phyloP scores from a whole-genome alignment of 2,113 vertebrate genomes.

The Cyanocitta stelleri region DNA sequence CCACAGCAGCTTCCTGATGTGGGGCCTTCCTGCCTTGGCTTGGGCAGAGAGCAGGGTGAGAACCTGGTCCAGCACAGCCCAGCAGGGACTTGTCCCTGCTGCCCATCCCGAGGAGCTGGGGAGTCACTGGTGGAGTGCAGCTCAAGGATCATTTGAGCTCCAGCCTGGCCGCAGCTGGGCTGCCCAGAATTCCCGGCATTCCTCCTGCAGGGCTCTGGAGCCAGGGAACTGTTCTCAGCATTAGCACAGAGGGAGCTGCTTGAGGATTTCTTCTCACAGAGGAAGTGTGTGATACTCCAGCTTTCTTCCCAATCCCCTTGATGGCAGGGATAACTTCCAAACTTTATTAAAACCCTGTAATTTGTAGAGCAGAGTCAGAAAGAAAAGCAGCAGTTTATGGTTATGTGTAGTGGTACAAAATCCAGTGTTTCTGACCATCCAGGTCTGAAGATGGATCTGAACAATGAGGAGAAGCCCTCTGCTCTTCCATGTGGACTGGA shows the following conservation, averaged over 20 bases:
- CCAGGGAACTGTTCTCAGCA: accelerated
- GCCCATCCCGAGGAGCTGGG: neutral
- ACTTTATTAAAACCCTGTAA: neutral
- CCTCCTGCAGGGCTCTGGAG: neutral
- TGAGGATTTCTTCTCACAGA: neutral
- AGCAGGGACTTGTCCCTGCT: neutral
- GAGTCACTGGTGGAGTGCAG: neutral
- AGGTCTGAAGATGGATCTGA: neutral
- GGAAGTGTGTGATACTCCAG: neutral
- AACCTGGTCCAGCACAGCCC: accelerated
- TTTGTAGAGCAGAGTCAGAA: neutral
- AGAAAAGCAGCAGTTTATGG: neutral
- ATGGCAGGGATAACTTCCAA: neutral
- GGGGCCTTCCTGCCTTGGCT: neutral
- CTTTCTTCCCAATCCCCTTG: neutral
- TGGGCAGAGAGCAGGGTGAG: neutral
- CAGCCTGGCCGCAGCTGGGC: neutral
- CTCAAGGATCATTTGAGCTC: accelerated
- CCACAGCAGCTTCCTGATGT: neutral
- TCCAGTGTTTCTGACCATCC: neutral
- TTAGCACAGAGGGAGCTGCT: neutral
- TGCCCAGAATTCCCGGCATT: accelerated
- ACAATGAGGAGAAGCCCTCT: neutral
- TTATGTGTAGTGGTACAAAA: accelerated
- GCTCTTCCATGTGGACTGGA: neutral